These are phyloP conservation scores for Philaenus spumarius DNA, from an alignment of 1,140 invertebrate species.

Conservation along the genomic window DNA sequence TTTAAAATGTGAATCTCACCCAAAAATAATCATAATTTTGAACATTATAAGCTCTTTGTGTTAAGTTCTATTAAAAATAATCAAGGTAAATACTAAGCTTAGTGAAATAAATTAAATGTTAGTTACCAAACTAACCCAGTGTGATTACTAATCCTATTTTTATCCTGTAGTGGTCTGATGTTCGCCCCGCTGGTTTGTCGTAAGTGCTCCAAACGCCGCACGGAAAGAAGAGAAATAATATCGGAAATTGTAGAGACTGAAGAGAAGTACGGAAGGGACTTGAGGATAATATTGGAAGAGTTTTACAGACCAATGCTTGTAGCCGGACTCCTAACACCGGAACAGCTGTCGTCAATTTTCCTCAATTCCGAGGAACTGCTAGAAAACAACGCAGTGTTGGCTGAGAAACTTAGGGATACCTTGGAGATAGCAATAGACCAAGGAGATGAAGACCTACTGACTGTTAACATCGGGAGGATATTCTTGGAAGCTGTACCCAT, in stretches of 20 bases:
- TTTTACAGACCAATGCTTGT: constrained; percentile 91
- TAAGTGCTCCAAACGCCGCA: constrained; percentile 78
- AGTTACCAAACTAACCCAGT: no score
- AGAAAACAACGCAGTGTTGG: constrained; percentile 78
- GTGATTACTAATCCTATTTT: no score
- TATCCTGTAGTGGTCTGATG: constrained; percentile 51
- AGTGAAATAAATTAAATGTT: no score
- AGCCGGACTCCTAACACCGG: constrained; percentile 64
- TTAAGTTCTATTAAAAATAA: no score
- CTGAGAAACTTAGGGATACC: constrained; percentile 76
- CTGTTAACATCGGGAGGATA: constrained; percentile 84
- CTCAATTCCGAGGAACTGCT: constrained; percentile 89
- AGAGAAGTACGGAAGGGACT: constrained; percentile 87
- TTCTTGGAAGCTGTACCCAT: constrained; percentile 88
- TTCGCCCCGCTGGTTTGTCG: constrained; percentile 76
- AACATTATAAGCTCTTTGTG: no score
- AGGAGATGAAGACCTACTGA: constrained; percentile 73
- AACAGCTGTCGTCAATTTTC: constrained; percentile 84
- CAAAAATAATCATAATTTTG: no score
- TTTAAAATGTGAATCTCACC: no score
- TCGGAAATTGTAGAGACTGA: constrained; percentile 95
- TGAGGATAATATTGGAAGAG: constrained; percentile 87
- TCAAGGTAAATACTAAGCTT: no score
- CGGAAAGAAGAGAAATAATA: constrained; percentile 89
- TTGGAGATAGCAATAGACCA: constrained; percentile 78